These are phyloP conservation scores for Phyto melanocephala DNA, from an alignment of 2,888 invertebrate species.

Conservation along the genomic window DNA sequence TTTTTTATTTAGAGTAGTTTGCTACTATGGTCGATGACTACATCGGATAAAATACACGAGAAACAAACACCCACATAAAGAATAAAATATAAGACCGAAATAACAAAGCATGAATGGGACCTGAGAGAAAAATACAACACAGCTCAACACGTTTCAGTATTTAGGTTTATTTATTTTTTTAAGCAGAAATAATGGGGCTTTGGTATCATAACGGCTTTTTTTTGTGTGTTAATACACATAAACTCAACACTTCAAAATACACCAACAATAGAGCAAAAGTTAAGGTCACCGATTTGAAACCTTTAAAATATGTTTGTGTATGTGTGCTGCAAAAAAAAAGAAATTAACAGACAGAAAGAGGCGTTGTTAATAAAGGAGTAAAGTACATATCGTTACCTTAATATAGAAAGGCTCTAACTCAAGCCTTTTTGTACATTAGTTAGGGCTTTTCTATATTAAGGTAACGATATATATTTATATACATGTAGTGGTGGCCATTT, in stretches of 20 bases:
- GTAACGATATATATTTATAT: too few species aligned
- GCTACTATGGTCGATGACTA: background rate
- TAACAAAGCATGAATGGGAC: conserved; percentile 31
- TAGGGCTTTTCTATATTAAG: too few species aligned
- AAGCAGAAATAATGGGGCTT: background rate
- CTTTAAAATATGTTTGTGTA: too few species aligned
- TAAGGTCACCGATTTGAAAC: conserved; percentile 26
- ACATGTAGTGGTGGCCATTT: too few species aligned
- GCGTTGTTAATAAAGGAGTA: background rate
- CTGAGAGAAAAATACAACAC: background rate
- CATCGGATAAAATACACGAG: conserved; percentile 8
- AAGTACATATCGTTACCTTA: too few species aligned
- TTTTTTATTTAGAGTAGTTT: conserved; percentile 2
- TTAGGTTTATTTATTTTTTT: background rate
- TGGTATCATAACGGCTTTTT: background rate
- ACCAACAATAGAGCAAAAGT: background rate
- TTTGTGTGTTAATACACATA: background rate
- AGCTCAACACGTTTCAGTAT: conserved; percentile 32
- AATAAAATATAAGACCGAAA: conserved; percentile 16
- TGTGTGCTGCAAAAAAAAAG: background rate
- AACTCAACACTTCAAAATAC: too few species aligned
- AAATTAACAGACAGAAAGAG: background rate
- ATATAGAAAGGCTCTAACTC: too few species aligned
- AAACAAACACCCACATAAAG: conserved; percentile 26
- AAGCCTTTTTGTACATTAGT: too few species aligned